Conservation (phyloP, 1,140 invertebrate species). For the Contarinia nasturtii region DNA sequence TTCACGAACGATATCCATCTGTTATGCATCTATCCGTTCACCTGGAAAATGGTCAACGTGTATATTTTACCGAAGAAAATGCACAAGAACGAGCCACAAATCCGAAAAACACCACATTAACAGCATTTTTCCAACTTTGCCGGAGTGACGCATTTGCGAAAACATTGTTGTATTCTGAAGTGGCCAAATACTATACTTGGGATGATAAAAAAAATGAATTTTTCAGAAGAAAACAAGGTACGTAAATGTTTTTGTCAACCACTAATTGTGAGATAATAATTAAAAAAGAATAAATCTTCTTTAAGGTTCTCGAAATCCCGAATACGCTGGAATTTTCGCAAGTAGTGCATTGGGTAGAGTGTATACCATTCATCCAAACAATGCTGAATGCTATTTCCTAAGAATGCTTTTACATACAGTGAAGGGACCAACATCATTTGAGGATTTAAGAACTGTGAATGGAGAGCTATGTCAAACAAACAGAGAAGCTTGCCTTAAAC, state of each 20-base stretch:
- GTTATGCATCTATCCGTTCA: constrained; percentile 22
- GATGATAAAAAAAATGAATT: constrained; percentile 16
- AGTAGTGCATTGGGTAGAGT: constrained; percentile 15
- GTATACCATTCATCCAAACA: constrained; percentile 22
- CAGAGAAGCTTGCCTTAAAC: constrained; percentile 19
- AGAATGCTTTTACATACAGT: constrained; percentile 21
- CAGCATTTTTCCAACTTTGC: constrained; percentile 23
- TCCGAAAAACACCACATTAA: constrained; percentile 18
- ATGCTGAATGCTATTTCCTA: constrained; percentile 22
- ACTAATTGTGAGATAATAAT: no score
- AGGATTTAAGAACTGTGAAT: constrained; percentile 20
- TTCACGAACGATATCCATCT: constrained; percentile 19
- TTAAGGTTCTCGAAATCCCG: no score
- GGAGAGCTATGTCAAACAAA: constrained; percentile 18
- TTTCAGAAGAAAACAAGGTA: constrained; percentile 6
- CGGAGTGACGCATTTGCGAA: constrained; percentile 17
- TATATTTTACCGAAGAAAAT: constrained; percentile 19
- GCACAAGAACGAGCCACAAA: constrained; percentile 8
- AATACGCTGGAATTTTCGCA: constrained; percentile 11
- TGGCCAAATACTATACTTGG: constrained; percentile 24
- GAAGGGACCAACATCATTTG: constrained; percentile 21
- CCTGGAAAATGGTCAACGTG: constrained; percentile 20
- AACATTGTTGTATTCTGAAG: constrained; percentile 24
- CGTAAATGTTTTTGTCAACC: constrained; percentile 7
- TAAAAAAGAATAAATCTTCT: no score